Percentiles rank a stretch among this genome's conserved stretches.
Conservation (phyloP, 2,113 vertebrate species). For the Pygoscelis antarcticus region DNA sequence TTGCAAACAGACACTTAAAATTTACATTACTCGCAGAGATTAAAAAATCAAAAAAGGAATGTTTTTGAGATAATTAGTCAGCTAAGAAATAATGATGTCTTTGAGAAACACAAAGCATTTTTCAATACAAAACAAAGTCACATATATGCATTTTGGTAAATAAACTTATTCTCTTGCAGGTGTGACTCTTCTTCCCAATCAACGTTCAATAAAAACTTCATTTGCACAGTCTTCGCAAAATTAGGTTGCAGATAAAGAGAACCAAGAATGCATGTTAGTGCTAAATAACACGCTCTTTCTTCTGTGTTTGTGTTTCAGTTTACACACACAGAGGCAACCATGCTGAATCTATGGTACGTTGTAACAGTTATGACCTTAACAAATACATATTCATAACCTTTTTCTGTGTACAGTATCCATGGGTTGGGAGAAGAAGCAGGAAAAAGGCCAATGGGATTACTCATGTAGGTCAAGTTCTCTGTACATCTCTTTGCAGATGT, state of each 20-base stretch:
- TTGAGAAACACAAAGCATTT: not conserved
- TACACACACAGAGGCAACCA: not conserved
- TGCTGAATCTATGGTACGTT: not conserved
- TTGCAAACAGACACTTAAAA: not conserved
- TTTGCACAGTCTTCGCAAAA: constrained; percentile 4
- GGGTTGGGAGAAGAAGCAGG: not conserved
- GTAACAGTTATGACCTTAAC: not conserved
- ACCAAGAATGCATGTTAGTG: not conserved
- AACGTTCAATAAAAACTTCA: not conserved
- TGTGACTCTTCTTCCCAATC: not conserved
- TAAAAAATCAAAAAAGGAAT: constrained; percentile 55
- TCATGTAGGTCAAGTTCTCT: not conserved
- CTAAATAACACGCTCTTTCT: not conserved
- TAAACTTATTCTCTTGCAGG: not conserved
- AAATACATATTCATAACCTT: not conserved
- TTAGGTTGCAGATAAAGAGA: not conserved
- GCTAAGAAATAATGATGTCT: not conserved
- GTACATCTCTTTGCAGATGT: not conserved
- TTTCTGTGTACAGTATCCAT: not conserved
- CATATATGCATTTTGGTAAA: not conserved
- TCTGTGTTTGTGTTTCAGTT: not conserved
- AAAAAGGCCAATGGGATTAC: not conserved
- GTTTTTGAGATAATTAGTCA: constrained; percentile 42
- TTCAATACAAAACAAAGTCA: constrained; percentile 2
- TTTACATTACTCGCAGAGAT: constrained; percentile 27